These are phyloP conservation scores for Suillia variegata DNA, from an alignment of 2,888 invertebrate species.

Conservation along the genomic window DNA sequence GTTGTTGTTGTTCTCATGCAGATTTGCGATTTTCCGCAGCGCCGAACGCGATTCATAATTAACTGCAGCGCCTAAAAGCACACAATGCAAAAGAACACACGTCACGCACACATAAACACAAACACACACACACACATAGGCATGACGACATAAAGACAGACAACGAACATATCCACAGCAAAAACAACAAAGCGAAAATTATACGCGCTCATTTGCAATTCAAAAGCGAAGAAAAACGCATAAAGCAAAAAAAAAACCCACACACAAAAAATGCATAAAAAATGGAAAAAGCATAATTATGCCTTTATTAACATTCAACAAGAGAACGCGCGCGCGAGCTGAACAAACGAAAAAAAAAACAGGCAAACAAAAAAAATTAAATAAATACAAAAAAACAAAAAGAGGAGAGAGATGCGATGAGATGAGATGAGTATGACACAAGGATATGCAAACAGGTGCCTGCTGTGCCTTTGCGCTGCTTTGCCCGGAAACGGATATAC, in stretches of 20 bases:
- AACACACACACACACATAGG: background rate
- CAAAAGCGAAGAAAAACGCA: slow-evolving; percentile 4
- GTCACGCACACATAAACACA: too few species aligned
- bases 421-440: background rate
- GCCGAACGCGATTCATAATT: background rate
- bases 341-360: slow-evolving; percentile 24
- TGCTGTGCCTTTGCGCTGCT: background rate
- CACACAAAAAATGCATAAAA: background rate
- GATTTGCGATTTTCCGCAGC: background rate
- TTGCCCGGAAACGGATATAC: too few species aligned
- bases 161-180: background rate
- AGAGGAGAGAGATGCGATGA: background rate
- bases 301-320: slow-evolving; percentile 42
- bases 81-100: background rate
- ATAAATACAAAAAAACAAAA: too few species aligned
- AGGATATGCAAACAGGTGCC: background rate
- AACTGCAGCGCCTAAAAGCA: background rate
- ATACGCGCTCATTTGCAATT: slow-evolving; percentile 8
- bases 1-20: too few species aligned
- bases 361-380: background rate
- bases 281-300: slow-evolving; percentile 38
- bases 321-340: slow-evolving; percentile 35
- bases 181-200: background rate
- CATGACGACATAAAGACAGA: background rate
- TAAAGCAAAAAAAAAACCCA: background rate